phyloP scores from a whole-genome alignment of 2,797 vertebrate species.

The Sebastes vulpes region DNA sequence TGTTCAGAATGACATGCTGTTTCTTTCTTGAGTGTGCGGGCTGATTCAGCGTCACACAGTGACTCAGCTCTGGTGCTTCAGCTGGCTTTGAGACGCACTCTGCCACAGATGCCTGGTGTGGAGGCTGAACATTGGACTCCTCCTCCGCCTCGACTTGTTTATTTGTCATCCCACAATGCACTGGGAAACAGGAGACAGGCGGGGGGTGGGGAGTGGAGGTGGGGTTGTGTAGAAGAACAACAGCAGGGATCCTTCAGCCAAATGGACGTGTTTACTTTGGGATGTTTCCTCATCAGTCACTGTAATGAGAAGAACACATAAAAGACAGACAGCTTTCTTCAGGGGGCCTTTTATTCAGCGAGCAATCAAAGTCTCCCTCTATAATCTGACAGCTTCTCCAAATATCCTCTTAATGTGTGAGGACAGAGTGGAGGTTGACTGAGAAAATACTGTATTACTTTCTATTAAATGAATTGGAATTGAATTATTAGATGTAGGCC shows the following conservation, averaged over 20 bases:
- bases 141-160: constrained; percentile 70
- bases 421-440: neutral
- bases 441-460: neutral
- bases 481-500: neutral
- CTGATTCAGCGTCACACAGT: constrained; percentile 56
- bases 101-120: constrained; percentile 53
- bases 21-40: constrained; percentile 5
- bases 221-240: constrained; percentile 60
- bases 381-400: neutral
- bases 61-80: constrained; percentile 77
- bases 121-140: constrained; percentile 68
- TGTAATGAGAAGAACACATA: constrained; percentile 45
- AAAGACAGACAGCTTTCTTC: constrained; percentile 15
- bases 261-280: constrained; percentile 75
- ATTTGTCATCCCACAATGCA: constrained; percentile 77
- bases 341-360: neutral
- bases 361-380: constrained; percentile 11
- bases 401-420: neutral
- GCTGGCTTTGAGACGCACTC: constrained; percentile 58
- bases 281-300: constrained; percentile 65
- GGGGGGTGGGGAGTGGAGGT: neutral
- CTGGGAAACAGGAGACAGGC: constrained; percentile 43
- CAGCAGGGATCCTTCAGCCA: constrained; percentile 72
- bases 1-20: constrained; percentile 31
- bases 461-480: constrained; percentile 5